Evolutionary conservation across 2,888 invertebrate species (phyloP), one percentile per base, ranked within the genome.

Genomic region (Glyphotaelius pellucidus): DNA sequence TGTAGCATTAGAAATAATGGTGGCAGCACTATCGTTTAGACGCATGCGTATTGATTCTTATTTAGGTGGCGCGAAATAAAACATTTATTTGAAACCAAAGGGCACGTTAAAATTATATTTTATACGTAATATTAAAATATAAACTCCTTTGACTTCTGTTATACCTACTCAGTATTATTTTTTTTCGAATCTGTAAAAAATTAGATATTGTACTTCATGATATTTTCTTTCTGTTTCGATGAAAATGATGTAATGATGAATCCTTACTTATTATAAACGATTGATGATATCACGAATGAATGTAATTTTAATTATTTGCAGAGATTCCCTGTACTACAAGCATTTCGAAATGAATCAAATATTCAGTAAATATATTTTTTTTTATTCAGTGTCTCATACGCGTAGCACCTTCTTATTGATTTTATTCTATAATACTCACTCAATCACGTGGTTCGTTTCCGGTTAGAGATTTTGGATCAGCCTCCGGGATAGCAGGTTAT

Each of bases 1-100:
- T 30, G 25, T 38, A 38, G 81, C 81, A 90, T 90, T 90, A 90
- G 90, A 90, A 90, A 80, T 89, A 80, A 67, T 90, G 83, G 32
- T 90, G 90, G 90, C 90, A 90, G 86, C 90, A 90, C 90, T 89
- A 80, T 81, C 81, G 90, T 42, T 81, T 30, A 81, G 30, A 80
- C 80, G 81, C 80, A 90, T 81, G 90, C 88, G 88, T 79, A 89
- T 32, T 79, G n/a, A 19, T 79, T 35, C 42, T 38, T 25, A 80
- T 35, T 38, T 35, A 30, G 38, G 1, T 79, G 30, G 79, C 88
- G 88, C 38, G 88, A 89, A 89, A 79, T 25, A 25, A 35, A 89
- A 80, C 79, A 86, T 86, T 86, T 67, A 67, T 67, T 67, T 67
- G 31, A 81, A 67, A 25, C 25, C 67, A n/a, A 25, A 67, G 67